Base-by-base conservation (phyloP, 2,888 invertebrate species). In the Cosmopolites sordidus region DNA sequence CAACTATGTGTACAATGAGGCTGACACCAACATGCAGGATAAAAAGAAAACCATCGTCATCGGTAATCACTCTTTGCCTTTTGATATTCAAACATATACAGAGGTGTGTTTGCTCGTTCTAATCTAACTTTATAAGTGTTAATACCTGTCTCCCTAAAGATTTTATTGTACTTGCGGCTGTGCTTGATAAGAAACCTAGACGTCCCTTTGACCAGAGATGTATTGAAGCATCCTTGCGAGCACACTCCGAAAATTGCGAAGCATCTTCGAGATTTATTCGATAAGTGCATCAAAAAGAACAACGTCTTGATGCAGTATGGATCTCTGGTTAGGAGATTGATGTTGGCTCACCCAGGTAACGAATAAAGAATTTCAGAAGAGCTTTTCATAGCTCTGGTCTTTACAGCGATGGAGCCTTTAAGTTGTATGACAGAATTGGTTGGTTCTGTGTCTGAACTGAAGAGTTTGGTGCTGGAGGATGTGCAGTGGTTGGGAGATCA, bases 381-480 rank as follows among this genome's bases (percentile, higher is more conserved):
- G 15, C 16, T 17, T 39, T 17, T 14, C 12, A 33, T 9, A 27
- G 22, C 17, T 12, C 8, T 40, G 4, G 9, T 38, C 18, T 43
- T 64, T 68, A 43, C 67, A 85, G 84, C 80, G 64, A 69, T 81
- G 40, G 80, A 83, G 73, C 76, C 86, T 0, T 71, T 93, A 46
- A 83, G 85, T 49, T 90, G 89, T 62, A 78, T 94, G 66, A 76
- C 91, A 60, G 93, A 94, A 74, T 78, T 92, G 16, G 78, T 92
- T n/a, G 92, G 92, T 37, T 88, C 89, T 54, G 82, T 88, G 8
- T 87, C 92, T 0, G 80, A 84, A 16, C 74, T 92, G 65, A 80
- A 84, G 0, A 67, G 79, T 27, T 79, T 82, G 58, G 83, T 89
- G 68, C 74, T 80, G 1, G 79, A 76, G 27, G 79, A 87, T 14